Base-by-base conservation (phyloP, 2,797 vertebrate genomes). In the Mormyrops boulengeri region DNA sequence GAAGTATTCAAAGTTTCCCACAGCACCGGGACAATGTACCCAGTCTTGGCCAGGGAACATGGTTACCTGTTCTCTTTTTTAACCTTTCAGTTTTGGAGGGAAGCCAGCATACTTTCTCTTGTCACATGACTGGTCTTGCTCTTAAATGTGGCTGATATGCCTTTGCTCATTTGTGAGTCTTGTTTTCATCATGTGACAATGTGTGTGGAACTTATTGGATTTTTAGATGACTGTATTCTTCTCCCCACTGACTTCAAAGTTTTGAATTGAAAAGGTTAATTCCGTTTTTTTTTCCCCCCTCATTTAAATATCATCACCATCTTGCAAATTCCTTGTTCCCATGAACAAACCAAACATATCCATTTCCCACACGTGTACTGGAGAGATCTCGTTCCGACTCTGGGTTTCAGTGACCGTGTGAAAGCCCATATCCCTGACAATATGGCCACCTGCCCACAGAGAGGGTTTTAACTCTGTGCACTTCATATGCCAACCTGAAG, bases 1-100 rank as follows among this genome's bases (percentile, higher is more conserved):
- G 96, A 97, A 97, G 94, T 95, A 94, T 95, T 95, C 95, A 91
- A 91, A 92, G 91, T 97, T 98, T 97, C 97, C 96, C 97, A 97
- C 97, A 97, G 95, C 93, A 88, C 82, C 55, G 89, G 95, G 95
- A 97, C 97, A 97, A 97, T 96, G 94, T 94, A 89, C 91, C 88
- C 92, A 94, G 95, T 96, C 94, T 94, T 95, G 96, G 96, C 95
- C 95, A 95, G 95, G 94, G 95, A 95, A 94, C 93, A 88, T 92
- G 91, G 92, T 94, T 92, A 89, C 93, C 92, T 87, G 91, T 92
- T 34, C 69, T 89, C 62, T 91, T 69, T 90, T 92, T 92, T 89
- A 88, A 89, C 90, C 91, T 95, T 93, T 95, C 92, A 93, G 91
- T 80, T 89, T 89, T 96, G 95, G 94, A 94, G 57, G 82, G 89